Base-by-base conservation (phyloP, 2,113 vertebrate genomes). In the Origma solitaria region DNA sequence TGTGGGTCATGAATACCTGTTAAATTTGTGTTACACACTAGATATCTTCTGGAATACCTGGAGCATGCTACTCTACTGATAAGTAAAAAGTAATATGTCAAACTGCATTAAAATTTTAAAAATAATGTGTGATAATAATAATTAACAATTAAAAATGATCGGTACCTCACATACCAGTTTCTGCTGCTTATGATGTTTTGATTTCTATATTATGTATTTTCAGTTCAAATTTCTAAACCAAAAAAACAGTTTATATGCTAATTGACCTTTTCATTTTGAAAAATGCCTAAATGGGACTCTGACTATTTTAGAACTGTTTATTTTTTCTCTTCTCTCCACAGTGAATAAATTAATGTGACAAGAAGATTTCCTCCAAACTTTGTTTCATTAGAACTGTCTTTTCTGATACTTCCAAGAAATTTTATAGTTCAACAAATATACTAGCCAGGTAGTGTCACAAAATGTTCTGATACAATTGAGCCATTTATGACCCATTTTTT, bases 121-220 rank as follows among this genome's bases (percentile, higher is more conserved):
- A 88, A 57, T 22, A 50, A 23, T 17, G 1, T 6, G 0, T 35
- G 7, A 21, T 21, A 40, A 33, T 24, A 84, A 54, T 17, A 47
- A 42, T 2, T 10, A 6, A 21, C 2, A 33, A 19, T 35, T 31
- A 35, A 66, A 61, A 86, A 69, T 33, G 0, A 1, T 6, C 11
- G 23, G 21, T 56, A 50, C 4, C 15, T 62, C 54, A 69, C 10
- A 35, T 68, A 60, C 6, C 1, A 54, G 6, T 71, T 94, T 45
- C 42, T 66, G 6, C 9, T 75, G 37, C 37, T 82, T 47, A 38
- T 30, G 8, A 11, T 78, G 17, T 6, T 92, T 82, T 87, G 14
- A 31, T 75, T 78, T 69, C 22, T 45, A 10, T 47, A 45, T 45
- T 30, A 54, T 16, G 2, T 9, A 38, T 76, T 85, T 92, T 65